Evolutionary conservation across 2,888 invertebrate genomes (phyloP).

Genomic region (Parapristionchus giblindavisi): DNA sequence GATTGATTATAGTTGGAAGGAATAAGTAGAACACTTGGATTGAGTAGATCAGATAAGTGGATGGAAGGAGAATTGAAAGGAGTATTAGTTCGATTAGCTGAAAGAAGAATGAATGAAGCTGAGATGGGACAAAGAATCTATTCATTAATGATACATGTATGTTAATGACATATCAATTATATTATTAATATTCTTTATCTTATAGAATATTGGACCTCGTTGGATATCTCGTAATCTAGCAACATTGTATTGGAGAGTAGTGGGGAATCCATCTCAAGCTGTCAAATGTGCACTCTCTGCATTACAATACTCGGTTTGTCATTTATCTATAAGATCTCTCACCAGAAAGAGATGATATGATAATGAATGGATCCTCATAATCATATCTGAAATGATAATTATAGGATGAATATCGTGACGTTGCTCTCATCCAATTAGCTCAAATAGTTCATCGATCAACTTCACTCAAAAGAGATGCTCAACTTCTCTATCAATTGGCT

Average conservation of each 20-base stretch:
- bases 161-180: slow-evolving; percentile 35
- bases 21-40: background rate
- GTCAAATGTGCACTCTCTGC: slow-evolving; percentile 79
- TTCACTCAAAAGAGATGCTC: slow-evolving; percentile 74
- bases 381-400: background rate
- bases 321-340: too few species aligned
- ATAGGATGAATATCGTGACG: slow-evolving; percentile 73
- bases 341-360: background rate
- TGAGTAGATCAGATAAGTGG: slow-evolving; percentile 39
- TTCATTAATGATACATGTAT: slow-evolving; percentile 78
- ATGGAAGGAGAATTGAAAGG: slow-evolving; percentile 39
- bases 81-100: slow-evolving; percentile 51
- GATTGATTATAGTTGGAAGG: background rate
- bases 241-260: slow-evolving; percentile 82
- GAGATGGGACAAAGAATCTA: slow-evolving; percentile 84
- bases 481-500: slow-evolving; percentile 76
- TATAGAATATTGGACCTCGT: slow-evolving; percentile 79
- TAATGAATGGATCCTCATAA: background rate
- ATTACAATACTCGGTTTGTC: slow-evolving; percentile 4
- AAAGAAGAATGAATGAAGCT: slow-evolving; percentile 70
- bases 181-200: background rate
- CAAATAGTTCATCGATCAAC: slow-evolving; percentile 77
- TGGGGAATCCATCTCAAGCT: slow-evolving; percentile 79
- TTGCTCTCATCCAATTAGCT: slow-evolving; percentile 79
- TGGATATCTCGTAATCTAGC: slow-evolving; percentile 82